A percentile compares a stretch with the other conserved stretches of the same genome.
These are phyloP conservation scores for Sminthurinus aureus DNA, from an alignment of 2,888 invertebrate species.

Conservation along the genomic window DNA sequence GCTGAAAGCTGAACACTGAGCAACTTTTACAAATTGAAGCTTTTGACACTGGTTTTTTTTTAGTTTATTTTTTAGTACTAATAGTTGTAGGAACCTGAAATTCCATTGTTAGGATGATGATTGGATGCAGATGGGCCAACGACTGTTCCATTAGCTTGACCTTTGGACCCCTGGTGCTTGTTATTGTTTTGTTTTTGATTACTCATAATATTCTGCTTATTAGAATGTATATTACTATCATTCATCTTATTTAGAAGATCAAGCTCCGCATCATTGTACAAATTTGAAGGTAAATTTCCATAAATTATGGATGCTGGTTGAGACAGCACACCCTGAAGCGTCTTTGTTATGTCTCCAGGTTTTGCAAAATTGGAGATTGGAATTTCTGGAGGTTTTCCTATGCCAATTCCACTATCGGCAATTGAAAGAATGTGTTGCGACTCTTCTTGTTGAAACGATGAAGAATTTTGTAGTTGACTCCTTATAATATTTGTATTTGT, in stretches of 20 bases:
- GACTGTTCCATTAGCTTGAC: constrained; percentile 41
- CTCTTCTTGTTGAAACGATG: no score
- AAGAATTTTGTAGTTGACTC: no score
- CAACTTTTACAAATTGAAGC: no score
- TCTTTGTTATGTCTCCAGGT: constrained; percentile 25
- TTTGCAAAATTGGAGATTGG: neutral
- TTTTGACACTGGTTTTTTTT: no score
- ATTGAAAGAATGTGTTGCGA: no score
- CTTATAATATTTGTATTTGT: no score
- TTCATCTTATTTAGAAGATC: constrained; percentile 38
- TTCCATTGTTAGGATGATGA: neutral
- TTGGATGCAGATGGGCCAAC: constrained; percentile 41
- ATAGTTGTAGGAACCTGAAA: constrained; percentile 16
- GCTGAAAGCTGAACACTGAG: no score
- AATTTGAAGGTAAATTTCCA: constrained; percentile 11
- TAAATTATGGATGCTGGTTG: constrained; percentile 40
- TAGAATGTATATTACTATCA: neutral
- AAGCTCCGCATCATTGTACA: constrained; percentile 38
- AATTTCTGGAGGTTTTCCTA: neutral
- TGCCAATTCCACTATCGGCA: no score
- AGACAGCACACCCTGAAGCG: constrained; percentile 26
- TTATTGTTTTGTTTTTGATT: no score
- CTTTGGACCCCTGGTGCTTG: constrained; percentile 13
- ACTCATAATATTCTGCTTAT: no score
- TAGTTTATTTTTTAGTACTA: no score